These are phyloP conservation scores for Carduelis carduelis DNA, from an alignment of 2,797 vertebrate genomes.

Conservation along the genomic window DNA sequence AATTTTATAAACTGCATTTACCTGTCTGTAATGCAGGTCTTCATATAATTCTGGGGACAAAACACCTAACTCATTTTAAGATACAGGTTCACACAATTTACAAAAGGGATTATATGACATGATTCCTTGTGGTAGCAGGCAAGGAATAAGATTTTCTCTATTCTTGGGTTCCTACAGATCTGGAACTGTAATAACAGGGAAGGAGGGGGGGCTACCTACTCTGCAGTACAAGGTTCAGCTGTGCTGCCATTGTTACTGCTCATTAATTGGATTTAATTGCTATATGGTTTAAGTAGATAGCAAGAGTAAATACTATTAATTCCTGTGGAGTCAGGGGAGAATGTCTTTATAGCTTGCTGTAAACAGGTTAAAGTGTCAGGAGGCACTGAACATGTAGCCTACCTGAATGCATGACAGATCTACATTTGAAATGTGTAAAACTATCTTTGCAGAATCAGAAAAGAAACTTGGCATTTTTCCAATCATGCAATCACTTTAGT, in stretches of 20 bases:
- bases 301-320: not conserved
- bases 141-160: not conserved
- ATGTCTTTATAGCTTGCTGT: not conserved
- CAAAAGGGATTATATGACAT: not conserved
- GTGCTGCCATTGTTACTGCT: not conserved
- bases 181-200: not conserved
- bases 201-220: not conserved
- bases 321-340: not conserved
- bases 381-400: not conserved
- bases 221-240: not conserved
- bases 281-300: not conserved
- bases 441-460: not conserved
- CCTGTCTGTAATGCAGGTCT: not conserved
- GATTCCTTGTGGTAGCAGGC: not conserved
- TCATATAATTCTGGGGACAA: not conserved
- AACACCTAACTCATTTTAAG: not conserved
- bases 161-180: not conserved
- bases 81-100: not conserved
- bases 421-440: not conserved
- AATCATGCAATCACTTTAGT: not conserved
- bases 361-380: not conserved
- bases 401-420: not conserved
- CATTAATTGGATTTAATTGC: slow-evolving; percentile 14
- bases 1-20: not conserved
- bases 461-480: not conserved